Percentiles rank a stretch among this genome's conserved stretches.
These are phyloP conservation scores for Cosmorhoe ocellata DNA, from an alignment of 2,888 invertebrate genomes.

Conservation along the genomic window DNA sequence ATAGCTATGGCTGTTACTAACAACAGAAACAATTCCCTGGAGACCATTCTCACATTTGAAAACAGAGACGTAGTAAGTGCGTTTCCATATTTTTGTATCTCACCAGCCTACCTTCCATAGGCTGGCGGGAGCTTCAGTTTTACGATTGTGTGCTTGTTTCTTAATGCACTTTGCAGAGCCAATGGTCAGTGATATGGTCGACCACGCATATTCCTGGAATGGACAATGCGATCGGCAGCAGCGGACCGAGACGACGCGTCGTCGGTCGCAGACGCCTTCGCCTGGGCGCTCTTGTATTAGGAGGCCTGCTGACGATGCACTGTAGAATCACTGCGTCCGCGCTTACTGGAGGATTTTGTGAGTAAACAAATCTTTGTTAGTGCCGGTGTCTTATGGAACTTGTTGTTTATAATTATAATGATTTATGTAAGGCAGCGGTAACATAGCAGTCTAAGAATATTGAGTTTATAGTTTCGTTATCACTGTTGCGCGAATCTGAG, in stretches of 20 bases:
- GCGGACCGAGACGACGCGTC: slow-evolving; percentile 25
- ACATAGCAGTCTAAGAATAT: no score
- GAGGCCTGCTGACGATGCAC: slow-evolving; percentile 65
- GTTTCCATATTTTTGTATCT: not conserved
- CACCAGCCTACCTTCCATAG: not conserved
- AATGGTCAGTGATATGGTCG: slow-evolving; percentile 70
- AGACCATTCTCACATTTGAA: slow-evolving; percentile 65
- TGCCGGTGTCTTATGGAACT: no score
- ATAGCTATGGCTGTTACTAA: slow-evolving; percentile 32
- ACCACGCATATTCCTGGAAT: slow-evolving; percentile 62
- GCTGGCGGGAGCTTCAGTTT: no score
- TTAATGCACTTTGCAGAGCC: slow-evolving; percentile 41
- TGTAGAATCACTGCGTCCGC: slow-evolving; percentile 59
- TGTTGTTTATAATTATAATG: no score
- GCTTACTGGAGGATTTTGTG: slow-evolving; percentile 64
- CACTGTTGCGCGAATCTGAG: no score
- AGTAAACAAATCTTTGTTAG: slow-evolving; percentile 38
- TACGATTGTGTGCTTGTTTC: no score
- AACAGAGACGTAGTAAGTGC: slow-evolving; percentile 58
- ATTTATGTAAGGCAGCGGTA: no score
- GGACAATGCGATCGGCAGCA: slow-evolving; percentile 54
- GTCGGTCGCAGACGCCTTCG: slow-evolving; percentile 58
- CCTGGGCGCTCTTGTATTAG: slow-evolving; percentile 58
- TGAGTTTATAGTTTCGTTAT: no score
- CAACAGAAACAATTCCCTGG: slow-evolving; percentile 45